A percentile compares a stretch with the other conserved stretches of the same genome.
Conservation (phyloP, 1,140 invertebrate species). For the Telenomus remus region DNA sequence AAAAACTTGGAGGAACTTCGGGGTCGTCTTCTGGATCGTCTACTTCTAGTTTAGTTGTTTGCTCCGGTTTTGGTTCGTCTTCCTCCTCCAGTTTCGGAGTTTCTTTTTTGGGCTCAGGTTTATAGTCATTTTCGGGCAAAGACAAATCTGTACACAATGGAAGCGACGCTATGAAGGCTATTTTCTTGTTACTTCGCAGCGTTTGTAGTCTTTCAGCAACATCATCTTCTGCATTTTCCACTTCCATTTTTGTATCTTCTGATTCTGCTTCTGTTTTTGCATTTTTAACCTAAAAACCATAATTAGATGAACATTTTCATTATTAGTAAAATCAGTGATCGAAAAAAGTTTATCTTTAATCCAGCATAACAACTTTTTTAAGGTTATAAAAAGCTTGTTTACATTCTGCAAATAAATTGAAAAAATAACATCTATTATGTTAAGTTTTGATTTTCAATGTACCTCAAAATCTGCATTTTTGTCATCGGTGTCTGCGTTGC, state of each 20-base stretch:
- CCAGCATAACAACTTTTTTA: no score
- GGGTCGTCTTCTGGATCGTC: neutral
- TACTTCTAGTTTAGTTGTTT: neutral
- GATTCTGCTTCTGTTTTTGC: neutral
- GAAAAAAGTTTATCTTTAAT: no score
- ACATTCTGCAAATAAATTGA: no score
- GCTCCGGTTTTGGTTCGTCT: neutral
- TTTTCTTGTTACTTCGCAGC: constrained; percentile 26
- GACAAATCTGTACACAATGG: neutral
- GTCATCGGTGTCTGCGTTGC: constrained; percentile 8
- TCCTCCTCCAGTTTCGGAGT: neutral
- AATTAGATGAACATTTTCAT: no score
- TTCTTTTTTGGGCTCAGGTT: neutral
- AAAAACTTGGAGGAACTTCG: no score
- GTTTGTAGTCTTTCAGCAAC: neutral
- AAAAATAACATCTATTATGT: no score
- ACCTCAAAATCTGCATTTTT: constrained; percentile 17
- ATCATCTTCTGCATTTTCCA: constrained; percentile 4
- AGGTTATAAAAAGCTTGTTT: no score
- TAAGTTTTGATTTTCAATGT: no score
- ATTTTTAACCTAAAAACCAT: no score
- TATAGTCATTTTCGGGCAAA: neutral
- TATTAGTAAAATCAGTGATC: no score
- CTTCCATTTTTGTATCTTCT: constrained; percentile 7
- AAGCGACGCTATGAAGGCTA: constrained; percentile 31